phyloP scores from a whole-genome alignment of 2,113 vertebrate genomes.

The Casuarius casuarius region DNA sequence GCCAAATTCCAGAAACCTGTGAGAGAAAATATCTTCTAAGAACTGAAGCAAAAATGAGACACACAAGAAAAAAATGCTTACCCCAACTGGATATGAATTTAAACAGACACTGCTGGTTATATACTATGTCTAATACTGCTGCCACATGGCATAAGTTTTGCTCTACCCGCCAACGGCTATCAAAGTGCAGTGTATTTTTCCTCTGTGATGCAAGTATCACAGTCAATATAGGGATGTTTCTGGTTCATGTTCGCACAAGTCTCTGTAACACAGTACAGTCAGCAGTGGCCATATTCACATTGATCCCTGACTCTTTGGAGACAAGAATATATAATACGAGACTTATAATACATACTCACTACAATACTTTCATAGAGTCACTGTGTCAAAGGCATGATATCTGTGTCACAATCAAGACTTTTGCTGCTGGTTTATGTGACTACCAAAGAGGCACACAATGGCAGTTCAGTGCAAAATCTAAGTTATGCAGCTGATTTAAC shows the following conservation, averaged over 20 bases:
- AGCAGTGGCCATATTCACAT: neutral
- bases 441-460: neutral
- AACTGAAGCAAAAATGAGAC: neutral
- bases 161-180: neutral
- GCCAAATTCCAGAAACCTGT: neutral
- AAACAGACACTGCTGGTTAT: neutral
- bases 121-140: neutral
- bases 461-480: neutral
- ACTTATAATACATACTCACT: neutral
- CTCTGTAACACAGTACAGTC: rapidly evolving
- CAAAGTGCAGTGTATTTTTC: neutral
- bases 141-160: neutral
- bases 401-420: neutral
- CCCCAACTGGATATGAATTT: neutral
- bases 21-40: neutral
- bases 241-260: neutral
- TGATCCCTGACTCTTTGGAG: neutral
- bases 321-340: neutral
- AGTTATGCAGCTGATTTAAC: neutral
- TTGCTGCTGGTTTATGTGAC: neutral
- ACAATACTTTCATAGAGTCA: rapidly evolving
- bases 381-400: neutral
- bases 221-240: neutral
- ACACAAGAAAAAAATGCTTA: neutral
- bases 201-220: neutral